These are phyloP conservation scores for Macropis europaea DNA, from an alignment of 2,888 invertebrate genomes.

Conservation along the genomic window DNA sequence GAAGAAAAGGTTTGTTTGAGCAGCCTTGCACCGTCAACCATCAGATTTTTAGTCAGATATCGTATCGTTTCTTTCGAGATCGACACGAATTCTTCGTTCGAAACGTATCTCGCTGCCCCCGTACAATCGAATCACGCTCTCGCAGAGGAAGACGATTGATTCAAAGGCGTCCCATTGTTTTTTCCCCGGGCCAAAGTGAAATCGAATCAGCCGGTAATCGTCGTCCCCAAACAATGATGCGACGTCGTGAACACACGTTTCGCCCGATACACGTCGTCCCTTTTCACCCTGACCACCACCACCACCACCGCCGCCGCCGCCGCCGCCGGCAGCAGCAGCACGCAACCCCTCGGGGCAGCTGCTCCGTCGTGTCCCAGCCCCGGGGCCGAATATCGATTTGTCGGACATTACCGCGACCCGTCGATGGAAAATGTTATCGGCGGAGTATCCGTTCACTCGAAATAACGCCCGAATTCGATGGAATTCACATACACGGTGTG, in stretches of 20 bases:
- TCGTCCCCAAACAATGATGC: conserved; percentile 49
- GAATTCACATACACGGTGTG: not conserved
- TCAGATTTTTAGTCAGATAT: no score
- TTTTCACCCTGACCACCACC: conserved; percentile 41
- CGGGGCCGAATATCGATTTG: conserved; percentile 58
- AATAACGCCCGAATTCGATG: conserved; percentile 40
- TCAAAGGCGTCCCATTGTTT: conserved; percentile 15
- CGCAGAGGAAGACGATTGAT: conserved; percentile 2
- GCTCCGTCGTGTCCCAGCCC: conserved; percentile 43
- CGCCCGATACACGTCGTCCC: conserved; percentile 24
- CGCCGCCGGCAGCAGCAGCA: no score
- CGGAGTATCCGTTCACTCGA: conserved; percentile 37
- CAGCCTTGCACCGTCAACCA: no score
- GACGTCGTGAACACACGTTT: conserved; percentile 47
- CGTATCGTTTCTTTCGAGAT: not conserved
- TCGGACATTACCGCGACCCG: conserved; percentile 55
- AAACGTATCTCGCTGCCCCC: not conserved
- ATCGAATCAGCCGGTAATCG: conserved; percentile 54
- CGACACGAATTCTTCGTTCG: not conserved
- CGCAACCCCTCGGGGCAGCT: conserved; percentile 42
- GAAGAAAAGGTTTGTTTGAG: no score
- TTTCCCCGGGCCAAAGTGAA: conserved; percentile 36
- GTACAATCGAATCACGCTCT: conserved; percentile 21
- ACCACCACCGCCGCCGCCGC: no score
- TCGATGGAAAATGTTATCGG: conserved; percentile 60